Conservation (phyloP, 2,113 vertebrate genomes). For the Pao palembangensis region DNA sequence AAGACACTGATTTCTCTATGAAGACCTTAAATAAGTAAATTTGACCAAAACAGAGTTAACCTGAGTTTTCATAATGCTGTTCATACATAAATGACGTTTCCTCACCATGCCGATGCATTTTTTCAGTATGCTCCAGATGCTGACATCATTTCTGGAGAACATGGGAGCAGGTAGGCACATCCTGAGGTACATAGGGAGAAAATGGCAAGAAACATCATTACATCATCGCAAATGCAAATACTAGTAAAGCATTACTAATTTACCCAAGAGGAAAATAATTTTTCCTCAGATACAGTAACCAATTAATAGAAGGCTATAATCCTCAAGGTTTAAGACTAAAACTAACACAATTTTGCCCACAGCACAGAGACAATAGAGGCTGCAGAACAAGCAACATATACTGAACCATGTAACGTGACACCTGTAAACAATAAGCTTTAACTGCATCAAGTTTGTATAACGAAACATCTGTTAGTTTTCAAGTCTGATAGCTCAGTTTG, state of each 20-base stretch:
- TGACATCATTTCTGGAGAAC: slow-evolving; percentile 97
- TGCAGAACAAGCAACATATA: too few species aligned
- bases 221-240: background rate
- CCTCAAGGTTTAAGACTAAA: too few species aligned
- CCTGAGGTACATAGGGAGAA: slow-evolving; percentile 63
- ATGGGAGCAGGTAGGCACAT: slow-evolving; percentile 89
- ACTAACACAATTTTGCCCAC: too few species aligned
- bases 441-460: too few species aligned
- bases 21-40: background rate
- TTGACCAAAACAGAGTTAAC: background rate
- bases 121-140: slow-evolving; percentile 97
- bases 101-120: slow-evolving; percentile 99
- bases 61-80: too few species aligned
- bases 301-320: too few species aligned
- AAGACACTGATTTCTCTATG: slow-evolving; percentile 3
- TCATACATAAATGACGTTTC: background rate
- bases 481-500: too few species aligned
- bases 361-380: too few species aligned
- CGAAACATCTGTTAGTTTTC: background rate
- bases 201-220: background rate
- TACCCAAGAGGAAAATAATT: background rate
- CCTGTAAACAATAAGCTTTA: too few species aligned
- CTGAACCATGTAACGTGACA: too few species aligned
- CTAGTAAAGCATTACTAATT: background rate
- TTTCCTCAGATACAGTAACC: too few species aligned